Evolutionary conservation across 2,888 invertebrate species (phyloP), one percentile per base, ranked within the genome.

Genomic region (Amorpha juglandis): DNA sequence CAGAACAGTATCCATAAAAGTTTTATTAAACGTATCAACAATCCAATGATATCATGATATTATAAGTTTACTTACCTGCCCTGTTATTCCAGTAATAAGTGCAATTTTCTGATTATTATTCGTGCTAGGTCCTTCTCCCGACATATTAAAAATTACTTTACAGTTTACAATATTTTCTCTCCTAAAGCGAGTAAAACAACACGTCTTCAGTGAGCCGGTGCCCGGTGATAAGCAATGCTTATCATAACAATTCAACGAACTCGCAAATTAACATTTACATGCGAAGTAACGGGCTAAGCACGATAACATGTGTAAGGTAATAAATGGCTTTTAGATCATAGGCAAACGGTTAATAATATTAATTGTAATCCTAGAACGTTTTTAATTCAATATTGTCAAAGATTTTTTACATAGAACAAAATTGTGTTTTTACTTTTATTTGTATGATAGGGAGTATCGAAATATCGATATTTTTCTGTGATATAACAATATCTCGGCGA

Each of bases 1-100:
- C 7, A 58, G 14, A 16, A 12, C n/a, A 35, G 7, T 0, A 16
- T 55, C 38, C 35, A 19, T 58, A 19, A 42, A 55, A 38, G 8
- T 0, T 42, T 50, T 38, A 42, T 16, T 38, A 38, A 7, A 42
- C 58, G 58, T 42, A 42, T 58, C 42, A 42, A 35, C 27, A 53
- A 53, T 35, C 11, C 42, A 19, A 6, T 12, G 3, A 14, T 33
- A 27, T 9, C 4, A 33, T 21, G 9, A 33, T 21, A 11, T 16
- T 50, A 67, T 65, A 7, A 27, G 50, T 62, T 9, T 70, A 81
- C 86, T 85, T 95, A 99, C 99, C 96, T 99, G 99, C 47, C 99
- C 99, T 51, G 98, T 98, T 70, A 99, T 99, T 74, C 99, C 99
- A 69, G 99, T 99, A 80, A 99, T 97, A 67, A 99, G 93, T 12